Conservation (phyloP, 2,888 invertebrate species). For the Stenchaetothrips biformis region DNA sequence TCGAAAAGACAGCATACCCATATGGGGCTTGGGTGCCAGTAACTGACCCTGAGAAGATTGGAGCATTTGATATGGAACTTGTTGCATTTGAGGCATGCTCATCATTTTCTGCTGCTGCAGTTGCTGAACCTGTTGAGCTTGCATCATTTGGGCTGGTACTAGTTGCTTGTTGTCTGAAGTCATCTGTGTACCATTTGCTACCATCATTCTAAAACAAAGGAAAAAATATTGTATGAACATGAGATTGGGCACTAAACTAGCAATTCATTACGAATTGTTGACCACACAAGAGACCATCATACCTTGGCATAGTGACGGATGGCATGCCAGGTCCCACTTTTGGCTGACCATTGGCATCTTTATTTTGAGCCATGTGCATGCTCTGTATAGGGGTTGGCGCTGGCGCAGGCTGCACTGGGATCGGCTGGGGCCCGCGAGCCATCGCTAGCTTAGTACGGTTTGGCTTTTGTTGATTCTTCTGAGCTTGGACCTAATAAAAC, state of each 20-base stretch:
- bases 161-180: constrained; percentile 33
- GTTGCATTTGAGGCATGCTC: constrained; percentile 35
- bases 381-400: neutral
- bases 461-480: neutral
- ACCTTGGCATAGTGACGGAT: neutral
- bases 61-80: constrained; percentile 48
- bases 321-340: neutral
- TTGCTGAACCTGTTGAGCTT: constrained; percentile 39
- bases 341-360: neutral
- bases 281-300: neutral
- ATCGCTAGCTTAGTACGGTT: neutral
- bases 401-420: neutral
- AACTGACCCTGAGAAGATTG: constrained; percentile 36
- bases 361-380: constrained; percentile 2
- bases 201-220: constrained; percentile 43
- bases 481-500: neutral
- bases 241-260: neutral
- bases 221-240: constrained; percentile 40
- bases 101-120: constrained; percentile 42
- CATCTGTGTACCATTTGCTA: constrained; percentile 5
- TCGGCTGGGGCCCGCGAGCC: neutral
- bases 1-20: constrained; percentile 18
- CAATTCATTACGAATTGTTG: neutral
- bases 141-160: constrained; percentile 33
- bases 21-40: constrained; percentile 32